Conservation (phyloP, 2,797 vertebrate species). For the Cuniculus paca region DNA sequence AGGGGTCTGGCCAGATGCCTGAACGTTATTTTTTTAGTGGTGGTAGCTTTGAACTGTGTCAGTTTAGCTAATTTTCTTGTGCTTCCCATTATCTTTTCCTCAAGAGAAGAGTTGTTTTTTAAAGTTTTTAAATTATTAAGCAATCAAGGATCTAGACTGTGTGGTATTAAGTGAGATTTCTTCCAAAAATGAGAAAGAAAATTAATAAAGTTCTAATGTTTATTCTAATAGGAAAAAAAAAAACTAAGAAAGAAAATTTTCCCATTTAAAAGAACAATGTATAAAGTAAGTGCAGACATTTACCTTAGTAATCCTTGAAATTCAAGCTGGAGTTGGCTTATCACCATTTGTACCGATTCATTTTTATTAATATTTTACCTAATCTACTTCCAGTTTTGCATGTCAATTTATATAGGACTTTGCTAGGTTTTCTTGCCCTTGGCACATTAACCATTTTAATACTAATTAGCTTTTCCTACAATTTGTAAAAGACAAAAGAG, state of each 20-base stretch:
- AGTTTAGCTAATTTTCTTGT: not conserved
- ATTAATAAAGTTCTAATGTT: not conserved
- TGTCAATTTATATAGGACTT: not conserved
- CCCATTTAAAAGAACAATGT: not conserved
- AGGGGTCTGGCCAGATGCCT: not conserved
- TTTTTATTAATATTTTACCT: not conserved
- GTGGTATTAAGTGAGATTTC: not conserved
- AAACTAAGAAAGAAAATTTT: not conserved
- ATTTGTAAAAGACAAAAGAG: not conserved
- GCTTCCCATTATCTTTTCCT: not conserved
- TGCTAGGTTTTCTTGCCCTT: slow-evolving; percentile 3
- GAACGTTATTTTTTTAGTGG: not conserved
- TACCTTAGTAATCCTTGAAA: slow-evolving; percentile 4
- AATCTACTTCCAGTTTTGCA: not conserved
- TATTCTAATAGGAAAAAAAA: not conserved
- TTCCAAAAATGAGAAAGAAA: slow-evolving; percentile 29
- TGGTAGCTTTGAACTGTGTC: not conserved
- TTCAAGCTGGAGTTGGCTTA: not conserved
- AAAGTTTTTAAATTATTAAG: not conserved
- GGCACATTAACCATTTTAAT: not conserved
- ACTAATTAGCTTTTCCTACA: not conserved
- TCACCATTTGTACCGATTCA: not conserved
- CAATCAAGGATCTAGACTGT: slow-evolving; percentile 6
- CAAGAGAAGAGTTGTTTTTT: not conserved
- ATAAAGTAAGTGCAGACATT: not conserved